A percentile compares a stretch with the other conserved stretches of the same genome.
These are phyloP conservation scores for Platysteira castanea DNA, from an alignment of 2,113 vertebrate species.

Conservation along the genomic window DNA sequence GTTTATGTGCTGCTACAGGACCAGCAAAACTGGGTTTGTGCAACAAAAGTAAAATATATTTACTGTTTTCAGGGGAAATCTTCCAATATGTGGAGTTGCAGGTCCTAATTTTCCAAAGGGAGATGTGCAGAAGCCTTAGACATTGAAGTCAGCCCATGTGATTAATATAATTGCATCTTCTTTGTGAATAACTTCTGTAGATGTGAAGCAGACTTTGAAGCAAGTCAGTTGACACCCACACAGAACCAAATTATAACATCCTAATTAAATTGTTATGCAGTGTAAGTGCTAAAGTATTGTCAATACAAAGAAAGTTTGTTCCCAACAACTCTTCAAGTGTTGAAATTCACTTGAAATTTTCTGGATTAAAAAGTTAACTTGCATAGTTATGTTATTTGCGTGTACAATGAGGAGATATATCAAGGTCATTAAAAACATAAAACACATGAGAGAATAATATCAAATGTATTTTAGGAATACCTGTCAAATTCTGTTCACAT, in stretches of 20 bases:
- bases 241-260: constrained; percentile 17
- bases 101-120: background rate
- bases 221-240: background rate
- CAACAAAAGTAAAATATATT: background rate
- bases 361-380: background rate
- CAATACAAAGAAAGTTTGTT: constrained; percentile 4
- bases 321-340: background rate
- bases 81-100: background rate
- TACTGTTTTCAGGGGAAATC: background rate
- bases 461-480: background rate
- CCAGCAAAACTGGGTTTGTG: background rate
- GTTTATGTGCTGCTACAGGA: background rate
- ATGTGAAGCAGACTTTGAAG: constrained; percentile 20
- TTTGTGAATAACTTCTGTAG: background rate
- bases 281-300: background rate
- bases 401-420: background rate
- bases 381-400: background rate
- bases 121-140: background rate
- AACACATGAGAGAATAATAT: background rate
- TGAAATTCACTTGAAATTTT: background rate
- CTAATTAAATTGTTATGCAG: background rate
- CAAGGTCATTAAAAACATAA: background rate
- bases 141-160: background rate
- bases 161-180: constrained; percentile 24
- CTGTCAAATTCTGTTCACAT: background rate